Conservation (phyloP, 2,888 invertebrate genomes). For the Atrina japonica region DNA sequence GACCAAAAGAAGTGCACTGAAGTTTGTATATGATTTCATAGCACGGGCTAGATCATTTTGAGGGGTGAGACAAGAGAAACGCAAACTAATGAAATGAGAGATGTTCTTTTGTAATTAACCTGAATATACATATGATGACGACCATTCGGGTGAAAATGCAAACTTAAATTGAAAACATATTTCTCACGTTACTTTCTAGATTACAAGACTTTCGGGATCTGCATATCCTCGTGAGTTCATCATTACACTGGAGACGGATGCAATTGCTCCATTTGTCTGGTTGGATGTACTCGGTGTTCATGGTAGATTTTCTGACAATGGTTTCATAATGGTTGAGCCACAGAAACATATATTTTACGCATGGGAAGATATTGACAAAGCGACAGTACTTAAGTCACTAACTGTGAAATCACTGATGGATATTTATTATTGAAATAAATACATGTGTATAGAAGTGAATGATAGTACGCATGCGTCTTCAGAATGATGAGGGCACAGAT, state of each 20-base stretch:
- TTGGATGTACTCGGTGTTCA: slow-evolving; percentile 70
- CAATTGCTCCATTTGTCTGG: slow-evolving; percentile 79
- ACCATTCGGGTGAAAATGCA: too few relatives aligned
- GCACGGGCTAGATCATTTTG: too few relatives aligned
- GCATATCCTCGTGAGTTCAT: slow-evolving; percentile 44
- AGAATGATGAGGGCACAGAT: too few relatives aligned
- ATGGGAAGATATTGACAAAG: slow-evolving; percentile 52
- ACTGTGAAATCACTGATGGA: slow-evolving; percentile 64
- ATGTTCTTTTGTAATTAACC: too few relatives aligned
- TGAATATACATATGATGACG: too few relatives aligned
- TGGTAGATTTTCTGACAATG: slow-evolving; percentile 90
- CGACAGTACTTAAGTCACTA: slow-evolving; percentile 48
- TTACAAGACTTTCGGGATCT: slow-evolving; percentile 53
- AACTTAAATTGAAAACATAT: too few relatives aligned
- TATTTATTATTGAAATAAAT: slow-evolving; percentile 56
- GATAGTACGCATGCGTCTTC: too few relatives aligned
- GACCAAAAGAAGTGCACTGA: too few relatives aligned
- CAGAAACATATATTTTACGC: slow-evolving; percentile 60
- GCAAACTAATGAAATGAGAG: too few relatives aligned
- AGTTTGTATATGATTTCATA: too few relatives aligned
- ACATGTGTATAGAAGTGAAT: too few relatives aligned
- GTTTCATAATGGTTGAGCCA: slow-evolving; percentile 83
- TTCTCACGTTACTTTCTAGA: slow-evolving; percentile 47
- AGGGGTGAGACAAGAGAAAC: too few relatives aligned
- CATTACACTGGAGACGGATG: slow-evolving; percentile 64